Evolutionary conservation across 2,888 invertebrate genomes (phyloP).

Genomic region (Eurois occulta): DNA sequence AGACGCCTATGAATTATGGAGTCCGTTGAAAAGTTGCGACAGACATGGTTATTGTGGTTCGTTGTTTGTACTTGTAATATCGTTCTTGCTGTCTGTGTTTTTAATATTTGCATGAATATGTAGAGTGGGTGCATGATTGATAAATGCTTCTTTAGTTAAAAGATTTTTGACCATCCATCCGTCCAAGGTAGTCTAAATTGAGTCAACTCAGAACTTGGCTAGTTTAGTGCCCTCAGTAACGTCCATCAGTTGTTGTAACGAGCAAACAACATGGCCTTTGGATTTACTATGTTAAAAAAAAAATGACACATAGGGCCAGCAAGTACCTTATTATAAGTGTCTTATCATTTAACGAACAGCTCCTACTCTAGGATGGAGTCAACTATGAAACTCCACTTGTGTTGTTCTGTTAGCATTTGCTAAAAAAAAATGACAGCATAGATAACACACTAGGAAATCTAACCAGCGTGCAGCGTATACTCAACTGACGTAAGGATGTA

Average conservation of each 20-base stretch:
- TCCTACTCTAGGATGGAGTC: too few relatives aligned
- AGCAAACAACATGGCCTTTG: background rate
- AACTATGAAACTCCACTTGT: too few relatives aligned
- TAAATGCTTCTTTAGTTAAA: too few relatives aligned
- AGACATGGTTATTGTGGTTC: background rate
- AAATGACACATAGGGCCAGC: background rate
- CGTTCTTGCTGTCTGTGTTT: slow-evolving; percentile 6
- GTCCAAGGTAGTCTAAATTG: background rate
- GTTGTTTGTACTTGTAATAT: slow-evolving; percentile 5
- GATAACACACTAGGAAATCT: background rate
- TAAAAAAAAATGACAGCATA: too few relatives aligned
- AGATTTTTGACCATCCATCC: too few relatives aligned
- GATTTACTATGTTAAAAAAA: background rate
- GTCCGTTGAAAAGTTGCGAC: slow-evolving; percentile 53
- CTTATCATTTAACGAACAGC: background rate
- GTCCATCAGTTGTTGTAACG: background rate
- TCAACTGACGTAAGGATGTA: background rate
- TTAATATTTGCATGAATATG: background rate
- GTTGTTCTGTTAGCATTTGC: too few relatives aligned
- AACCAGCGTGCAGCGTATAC: background rate
- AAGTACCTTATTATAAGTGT: background rate
- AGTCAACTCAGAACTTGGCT: background rate
- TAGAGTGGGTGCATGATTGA: background rate
- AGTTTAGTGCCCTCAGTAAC: background rate
- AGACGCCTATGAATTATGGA: slow-evolving; percentile 40